These are phyloP conservation scores for Formica aserva DNA, from an alignment of 2,888 invertebrate species.

Conservation along the genomic window DNA sequence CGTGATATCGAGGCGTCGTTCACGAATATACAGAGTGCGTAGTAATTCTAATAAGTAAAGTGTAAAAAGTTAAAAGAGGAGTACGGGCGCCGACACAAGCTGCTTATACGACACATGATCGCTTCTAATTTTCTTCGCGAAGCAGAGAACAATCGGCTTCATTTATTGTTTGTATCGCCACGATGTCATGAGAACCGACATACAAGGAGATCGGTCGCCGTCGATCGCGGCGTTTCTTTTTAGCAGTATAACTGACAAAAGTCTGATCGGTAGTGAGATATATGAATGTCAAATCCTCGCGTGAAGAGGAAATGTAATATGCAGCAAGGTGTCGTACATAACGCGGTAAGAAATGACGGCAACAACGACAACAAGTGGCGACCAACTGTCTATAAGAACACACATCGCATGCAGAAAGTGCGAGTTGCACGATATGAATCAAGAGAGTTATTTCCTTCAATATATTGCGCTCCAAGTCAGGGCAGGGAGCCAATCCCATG, in stretches of 20 bases:
- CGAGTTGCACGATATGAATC: background rate
- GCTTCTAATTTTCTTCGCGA: conserved; percentile 3
- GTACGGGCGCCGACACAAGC: conserved; percentile 2
- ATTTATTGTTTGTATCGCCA: conserved; percentile 8
- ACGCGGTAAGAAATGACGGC: conserved; percentile 40
- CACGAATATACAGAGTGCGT: conserved; percentile 30
- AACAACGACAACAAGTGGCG: conserved; percentile 46
- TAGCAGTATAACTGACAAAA: conserved; percentile 61
- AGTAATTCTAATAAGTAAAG: background rate
- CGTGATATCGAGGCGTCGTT: conserved; percentile 31
- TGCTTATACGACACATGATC: background rate
- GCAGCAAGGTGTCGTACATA: conserved; percentile 36
- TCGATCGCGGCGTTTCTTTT: conserved; percentile 6
- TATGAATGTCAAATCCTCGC: conserved; percentile 49
- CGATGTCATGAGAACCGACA: conserved; percentile 32
- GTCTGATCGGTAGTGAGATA: conserved; percentile 38
- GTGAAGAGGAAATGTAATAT: conserved; percentile 36
- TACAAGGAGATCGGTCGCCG: background rate
- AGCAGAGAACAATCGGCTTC: background rate
- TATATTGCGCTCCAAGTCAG: conserved; percentile 8
- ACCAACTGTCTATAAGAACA: conserved; percentile 37
- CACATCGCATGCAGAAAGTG: conserved; percentile 66
- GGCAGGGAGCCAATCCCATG: conserved; percentile 5
- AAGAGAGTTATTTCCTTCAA: conserved; percentile 13
- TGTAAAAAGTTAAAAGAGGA: conserved; percentile 17